Evolutionary conservation across 2,888 invertebrate species (phyloP).

Genomic region (Onchidella celtica): DNA sequence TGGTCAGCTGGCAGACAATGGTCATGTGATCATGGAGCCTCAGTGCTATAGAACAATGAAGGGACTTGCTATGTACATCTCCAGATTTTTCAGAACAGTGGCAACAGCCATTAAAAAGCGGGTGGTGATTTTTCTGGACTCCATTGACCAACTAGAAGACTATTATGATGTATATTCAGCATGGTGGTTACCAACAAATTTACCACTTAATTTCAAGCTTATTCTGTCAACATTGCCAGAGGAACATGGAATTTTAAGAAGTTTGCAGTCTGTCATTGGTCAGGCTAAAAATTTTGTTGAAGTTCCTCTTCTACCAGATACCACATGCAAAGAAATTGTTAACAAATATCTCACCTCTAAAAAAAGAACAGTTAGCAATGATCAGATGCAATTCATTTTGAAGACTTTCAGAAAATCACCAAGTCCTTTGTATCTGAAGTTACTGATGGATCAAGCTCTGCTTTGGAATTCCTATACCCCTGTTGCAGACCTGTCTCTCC

Average conservation of each 20-base stretch:
- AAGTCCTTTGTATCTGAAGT: conserved; percentile 74
- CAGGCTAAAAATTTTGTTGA: conserved; percentile 63
- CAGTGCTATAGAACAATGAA: conserved; percentile 65
- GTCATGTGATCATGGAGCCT: conserved; percentile 68
- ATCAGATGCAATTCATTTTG: conserved; percentile 63
- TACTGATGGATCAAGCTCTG: conserved; percentile 72
- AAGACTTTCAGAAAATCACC: conserved; percentile 61
- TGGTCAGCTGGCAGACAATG: conserved; percentile 67
- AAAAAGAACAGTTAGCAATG: conserved; percentile 62
- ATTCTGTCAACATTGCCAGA: conserved; percentile 71
- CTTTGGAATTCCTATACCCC: conserved; percentile 70
- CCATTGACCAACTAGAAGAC: conserved; percentile 73
- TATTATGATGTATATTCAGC: conserved; percentile 60
- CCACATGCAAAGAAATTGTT: conserved; percentile 68
- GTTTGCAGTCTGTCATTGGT: conserved; percentile 60
- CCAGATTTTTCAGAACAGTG: conserved; percentile 67
- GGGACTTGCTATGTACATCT: conserved; percentile 63
- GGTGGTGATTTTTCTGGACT: conserved; percentile 73
- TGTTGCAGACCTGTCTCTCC: conserved; percentile 54
- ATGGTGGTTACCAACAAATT: conserved; percentile 69
- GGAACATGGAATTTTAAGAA: conserved; percentile 65
- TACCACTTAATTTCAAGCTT: conserved; percentile 71
- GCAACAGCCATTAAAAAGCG: conserved; percentile 62
- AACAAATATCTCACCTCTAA: conserved; percentile 62
- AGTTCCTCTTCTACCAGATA: conserved; percentile 64